phyloP scores from a whole-genome alignment of 1,140 invertebrate genomes.

The Agraylea sexmaculata region DNA sequence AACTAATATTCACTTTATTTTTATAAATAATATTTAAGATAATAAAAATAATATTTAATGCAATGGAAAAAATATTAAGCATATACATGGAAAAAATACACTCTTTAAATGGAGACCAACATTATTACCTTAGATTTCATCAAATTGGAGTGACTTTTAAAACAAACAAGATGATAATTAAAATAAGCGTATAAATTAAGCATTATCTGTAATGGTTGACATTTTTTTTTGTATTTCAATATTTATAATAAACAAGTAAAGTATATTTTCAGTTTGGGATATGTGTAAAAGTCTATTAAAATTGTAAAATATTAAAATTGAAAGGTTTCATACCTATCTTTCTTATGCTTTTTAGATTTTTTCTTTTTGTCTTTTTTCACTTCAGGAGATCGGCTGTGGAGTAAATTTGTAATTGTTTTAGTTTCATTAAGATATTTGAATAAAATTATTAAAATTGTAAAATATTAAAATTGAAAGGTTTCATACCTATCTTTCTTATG shows the following conservation, averaged over 20 bases:
- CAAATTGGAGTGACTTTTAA: conserved; percentile 23
- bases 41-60: too few species aligned
- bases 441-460: too few species aligned
- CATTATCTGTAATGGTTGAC: conserved; percentile 19
- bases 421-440: too few species aligned
- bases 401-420: too few species aligned
- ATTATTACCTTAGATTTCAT: conserved; percentile 23
- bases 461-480: too few species aligned
- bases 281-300: too few species aligned
- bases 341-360: conserved; percentile 56
- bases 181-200: conserved; percentile 22
- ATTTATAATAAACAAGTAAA: too few species aligned
- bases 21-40: too few species aligned
- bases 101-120: conserved; percentile 22
- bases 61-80: too few species aligned
- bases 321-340: conserved; percentile 48
- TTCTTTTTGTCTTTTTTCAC: conserved; percentile 53
- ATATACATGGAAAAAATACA: conserved; percentile 17
- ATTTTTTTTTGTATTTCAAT: too few species aligned
- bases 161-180: conserved; percentile 23
- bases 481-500: conserved; percentile 56
- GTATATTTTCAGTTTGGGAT: not conserved
- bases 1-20: too few species aligned
- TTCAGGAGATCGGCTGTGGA: conserved; percentile 50
- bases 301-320: too few species aligned